phyloP scores from a whole-genome alignment of 2,113 vertebrate species.

The Prunella himalayana region DNA sequence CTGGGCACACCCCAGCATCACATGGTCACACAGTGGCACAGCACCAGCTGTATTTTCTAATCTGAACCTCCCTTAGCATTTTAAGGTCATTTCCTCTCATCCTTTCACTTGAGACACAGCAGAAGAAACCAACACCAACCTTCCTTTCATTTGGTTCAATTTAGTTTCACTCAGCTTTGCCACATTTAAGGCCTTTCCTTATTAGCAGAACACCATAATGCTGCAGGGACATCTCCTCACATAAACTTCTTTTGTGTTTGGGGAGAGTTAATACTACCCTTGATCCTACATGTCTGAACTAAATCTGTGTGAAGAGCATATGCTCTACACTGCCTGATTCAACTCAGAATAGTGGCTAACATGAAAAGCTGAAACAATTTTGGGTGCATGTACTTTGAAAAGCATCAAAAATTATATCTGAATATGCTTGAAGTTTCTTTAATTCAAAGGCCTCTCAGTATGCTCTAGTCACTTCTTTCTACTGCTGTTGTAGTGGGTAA shows the following conservation, averaged over 20 bases:
- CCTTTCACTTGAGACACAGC: not conserved
- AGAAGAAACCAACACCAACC: fast-evolving
- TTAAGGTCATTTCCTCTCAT: not conserved
- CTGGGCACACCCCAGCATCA: not conserved
- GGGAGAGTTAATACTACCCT: not conserved
- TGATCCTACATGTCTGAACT: not conserved
- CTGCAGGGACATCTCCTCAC: not conserved
- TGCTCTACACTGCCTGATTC: not conserved
- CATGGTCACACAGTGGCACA: not conserved
- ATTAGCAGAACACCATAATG: not conserved
- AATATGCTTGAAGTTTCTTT: not conserved
- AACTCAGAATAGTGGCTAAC: not conserved
- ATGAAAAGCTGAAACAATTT: not conserved
- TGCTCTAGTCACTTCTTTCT: not conserved
- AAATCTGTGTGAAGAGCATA: not conserved
- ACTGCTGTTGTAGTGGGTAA: not conserved
- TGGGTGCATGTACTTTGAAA: not conserved
- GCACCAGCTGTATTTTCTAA: not conserved
- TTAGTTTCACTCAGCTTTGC: not conserved
- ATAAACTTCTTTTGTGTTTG: not conserved
- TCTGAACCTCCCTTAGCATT: not conserved
- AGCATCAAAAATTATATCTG: not conserved
- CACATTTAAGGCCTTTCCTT: not conserved
- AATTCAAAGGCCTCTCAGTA: not conserved
- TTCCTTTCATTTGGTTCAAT: not conserved